Base-by-base conservation (phyloP, 2,113 vertebrate genomes). In the Grammomys dolichurus region DNA sequence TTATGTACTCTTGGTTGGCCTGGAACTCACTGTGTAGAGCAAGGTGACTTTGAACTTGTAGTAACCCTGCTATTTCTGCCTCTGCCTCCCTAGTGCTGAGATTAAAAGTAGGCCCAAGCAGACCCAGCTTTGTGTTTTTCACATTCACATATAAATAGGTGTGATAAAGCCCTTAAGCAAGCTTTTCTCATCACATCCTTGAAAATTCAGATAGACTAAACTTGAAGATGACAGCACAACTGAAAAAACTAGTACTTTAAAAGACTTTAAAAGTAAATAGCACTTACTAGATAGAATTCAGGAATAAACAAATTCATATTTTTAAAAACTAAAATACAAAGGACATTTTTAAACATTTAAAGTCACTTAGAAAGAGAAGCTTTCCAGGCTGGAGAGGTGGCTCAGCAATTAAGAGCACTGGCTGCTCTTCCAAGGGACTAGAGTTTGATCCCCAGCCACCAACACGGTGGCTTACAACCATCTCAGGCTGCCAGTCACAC, bases 271-370 rank as follows among this genome's bases (percentile, higher is more conserved):
- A 40, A 40, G 9, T 11, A 51, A 51, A 19, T 48, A 69, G 40
- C 67, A 77, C 36, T 82, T 86, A 90, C 24, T 22, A 63, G 31
- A 73, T 1, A 73, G 11, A 96, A 86, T 16, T 94, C 31, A 88
- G 77, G 43, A 93, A 92, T 67, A 56, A 81, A 94, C 70, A 73
- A 73, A 73, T 40, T 73, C n/a, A 73, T 36, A 73, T 73, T 73
- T n/a, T 73, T 73, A 90, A 51, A 76, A 93, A 78, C 51, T 89
- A 90, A 60, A 93, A 48, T 43, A 87, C 46, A 7, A 86, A 70
- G 12, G n/a, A 56, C 87, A 89, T 73, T 36, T 65, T 92, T 11
- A 40, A 70, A 80, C 3, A n/a, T 91, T 81, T 82, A 73, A 96
- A 94, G 36, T 72, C 77, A 73, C 67, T 75, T 86, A 63, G 43